Evolutionary conservation across 53 echinoderm and acorn worm genomes (phyloP).

Genomic region (Stichopus horrens): DNA sequence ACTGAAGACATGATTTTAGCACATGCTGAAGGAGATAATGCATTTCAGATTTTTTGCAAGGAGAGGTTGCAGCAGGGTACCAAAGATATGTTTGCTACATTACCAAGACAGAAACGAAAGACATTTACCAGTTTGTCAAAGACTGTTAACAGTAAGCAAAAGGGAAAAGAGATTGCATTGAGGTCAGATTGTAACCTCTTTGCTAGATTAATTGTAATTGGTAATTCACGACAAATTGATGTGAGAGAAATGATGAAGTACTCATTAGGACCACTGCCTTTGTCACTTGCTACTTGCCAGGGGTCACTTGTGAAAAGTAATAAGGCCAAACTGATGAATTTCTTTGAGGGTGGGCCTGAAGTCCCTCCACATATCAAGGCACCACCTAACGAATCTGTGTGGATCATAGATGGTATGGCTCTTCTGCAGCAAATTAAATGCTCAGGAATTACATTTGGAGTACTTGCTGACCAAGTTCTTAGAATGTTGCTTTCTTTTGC

Average conservation of each 20-base stretch:
- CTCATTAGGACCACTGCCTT: slow-evolving; percentile 41
- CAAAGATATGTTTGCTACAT: slow-evolving; percentile 36
- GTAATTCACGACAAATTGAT: slow-evolving; percentile 39
- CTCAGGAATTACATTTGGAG: slow-evolving; percentile 27
- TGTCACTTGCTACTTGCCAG: slow-evolving; percentile 43
- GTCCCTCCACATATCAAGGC: not conserved
- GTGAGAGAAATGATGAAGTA: not conserved
- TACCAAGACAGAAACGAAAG: slow-evolving; percentile 31
- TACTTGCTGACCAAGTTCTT: slow-evolving; percentile 17
- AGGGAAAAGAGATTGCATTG: slow-evolving; percentile 40
- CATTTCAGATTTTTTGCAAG: not conserved
- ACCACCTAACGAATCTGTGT: slow-evolving; percentile 15
- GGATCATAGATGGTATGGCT: slow-evolving; percentile 59
- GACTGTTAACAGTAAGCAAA: slow-evolving; percentile 20
- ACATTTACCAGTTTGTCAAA: slow-evolving; percentile 41
- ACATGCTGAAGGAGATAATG: slow-evolving; percentile 18
- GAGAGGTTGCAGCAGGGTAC: slow-evolving; percentile 49
- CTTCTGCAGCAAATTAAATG: slow-evolving; percentile 45
- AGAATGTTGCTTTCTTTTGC: not conserved
- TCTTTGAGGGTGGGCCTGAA: not conserved
- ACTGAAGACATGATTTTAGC: slow-evolving; percentile 26
- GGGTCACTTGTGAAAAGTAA: slow-evolving; percentile 50
- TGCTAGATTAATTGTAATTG: slow-evolving; percentile 46
- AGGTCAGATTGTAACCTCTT: slow-evolving; percentile 49
- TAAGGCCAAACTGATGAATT: slow-evolving; percentile 30